These are phyloP conservation scores for Onychorhynchus coronatus DNA, from an alignment of 2,113 vertebrate species.

Conservation along the genomic window DNA sequence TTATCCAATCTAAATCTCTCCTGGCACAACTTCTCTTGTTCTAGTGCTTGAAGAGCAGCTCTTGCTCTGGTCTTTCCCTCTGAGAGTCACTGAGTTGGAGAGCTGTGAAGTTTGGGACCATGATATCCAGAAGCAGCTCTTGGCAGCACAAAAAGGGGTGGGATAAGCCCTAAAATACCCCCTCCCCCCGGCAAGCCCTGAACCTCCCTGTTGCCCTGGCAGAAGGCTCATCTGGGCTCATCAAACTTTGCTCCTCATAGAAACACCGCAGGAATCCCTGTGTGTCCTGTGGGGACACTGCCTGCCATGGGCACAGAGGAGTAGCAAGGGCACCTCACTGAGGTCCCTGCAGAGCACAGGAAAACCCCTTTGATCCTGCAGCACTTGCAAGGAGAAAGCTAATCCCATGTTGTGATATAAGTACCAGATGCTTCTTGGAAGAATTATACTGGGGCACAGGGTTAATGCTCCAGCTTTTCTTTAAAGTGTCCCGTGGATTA, in stretches of 20 bases:
- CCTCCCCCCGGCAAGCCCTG: background rate
- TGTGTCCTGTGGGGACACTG: rapidly evolving
- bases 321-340: background rate
- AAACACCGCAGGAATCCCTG: rapidly evolving
- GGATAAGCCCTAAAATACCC: background rate
- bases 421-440: slow-evolving; percentile 62
- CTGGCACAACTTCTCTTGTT: background rate
- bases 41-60: background rate
- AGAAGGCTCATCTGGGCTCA: background rate
- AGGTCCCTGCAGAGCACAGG: background rate
- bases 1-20: background rate
- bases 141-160: background rate
- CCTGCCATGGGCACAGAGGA: background rate
- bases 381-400: slow-evolving; percentile 28
- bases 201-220: background rate
- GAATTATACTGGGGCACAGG: slow-evolving; percentile 70
- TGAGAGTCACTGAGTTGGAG: background rate
- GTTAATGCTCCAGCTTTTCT: slow-evolving; percentile 73
- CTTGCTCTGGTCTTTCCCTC: background rate
- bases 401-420: slow-evolving; percentile 63
- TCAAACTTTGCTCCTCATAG: background rate
- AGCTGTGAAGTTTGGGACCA: background rate
- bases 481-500: slow-evolving; percentile 70
- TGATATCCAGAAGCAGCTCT: background rate
- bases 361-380: slow-evolving; percentile 50